Conservation (phyloP, 92 coral and sea anemone genomes). For the Siderastrea radians region DNA sequence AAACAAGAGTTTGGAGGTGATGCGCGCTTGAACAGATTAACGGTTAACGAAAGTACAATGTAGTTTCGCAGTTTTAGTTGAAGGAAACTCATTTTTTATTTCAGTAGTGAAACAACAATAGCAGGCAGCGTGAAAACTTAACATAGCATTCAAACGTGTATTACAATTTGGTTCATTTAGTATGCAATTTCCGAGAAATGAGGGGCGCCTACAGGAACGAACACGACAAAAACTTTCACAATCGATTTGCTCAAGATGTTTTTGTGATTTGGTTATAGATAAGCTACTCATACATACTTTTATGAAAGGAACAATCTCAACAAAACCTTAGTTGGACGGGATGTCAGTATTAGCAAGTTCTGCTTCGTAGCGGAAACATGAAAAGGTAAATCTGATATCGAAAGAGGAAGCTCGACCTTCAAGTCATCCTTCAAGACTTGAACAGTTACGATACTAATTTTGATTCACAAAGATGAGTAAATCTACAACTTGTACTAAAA, state of each 20-base stretch:
- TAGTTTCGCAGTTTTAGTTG: too few species aligned
- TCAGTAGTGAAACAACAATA: not conserved
- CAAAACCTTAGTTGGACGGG: not conserved
- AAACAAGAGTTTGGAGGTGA: not conserved
- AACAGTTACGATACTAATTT: not conserved
- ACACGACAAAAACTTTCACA: not conserved
- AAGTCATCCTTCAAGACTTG: too few species aligned
- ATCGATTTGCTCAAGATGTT: too few species aligned
- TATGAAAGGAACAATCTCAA: not conserved
- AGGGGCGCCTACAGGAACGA: not conserved
- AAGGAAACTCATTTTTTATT: too few species aligned
- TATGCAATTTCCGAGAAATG: too few species aligned
- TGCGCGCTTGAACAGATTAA: not conserved
- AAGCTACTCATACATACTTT: too few species aligned
- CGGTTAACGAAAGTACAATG: too few species aligned
- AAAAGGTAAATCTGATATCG: not conserved
- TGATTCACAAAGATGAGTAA: too few species aligned
- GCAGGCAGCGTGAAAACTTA: not conserved
- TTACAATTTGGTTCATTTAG: too few species aligned
- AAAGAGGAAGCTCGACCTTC: not conserved
- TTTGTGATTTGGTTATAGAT: too few species aligned
- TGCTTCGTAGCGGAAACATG: not conserved
- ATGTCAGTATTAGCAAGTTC: not conserved
- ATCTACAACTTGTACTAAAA: too few species aligned
- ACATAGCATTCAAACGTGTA: too few species aligned